phyloP scores from a whole-genome alignment of 2,888 invertebrate genomes.

The Cinara cedri region DNA sequence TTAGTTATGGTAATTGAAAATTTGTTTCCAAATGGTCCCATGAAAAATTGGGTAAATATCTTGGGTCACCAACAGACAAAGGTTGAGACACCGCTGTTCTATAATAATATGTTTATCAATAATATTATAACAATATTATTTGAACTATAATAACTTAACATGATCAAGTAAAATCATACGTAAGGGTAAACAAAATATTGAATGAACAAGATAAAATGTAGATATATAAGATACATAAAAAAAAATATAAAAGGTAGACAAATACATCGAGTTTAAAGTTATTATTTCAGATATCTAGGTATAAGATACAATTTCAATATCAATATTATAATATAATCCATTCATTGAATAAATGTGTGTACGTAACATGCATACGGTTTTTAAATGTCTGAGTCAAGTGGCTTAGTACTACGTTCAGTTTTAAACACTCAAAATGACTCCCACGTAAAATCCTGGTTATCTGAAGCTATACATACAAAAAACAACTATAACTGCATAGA shows the following conservation, averaged over 20 bases:
- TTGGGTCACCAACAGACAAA: too few relatives aligned
- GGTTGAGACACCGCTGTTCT: too few relatives aligned
- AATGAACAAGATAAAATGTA: not conserved
- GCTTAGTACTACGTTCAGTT: not conserved
- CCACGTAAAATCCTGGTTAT: not conserved
- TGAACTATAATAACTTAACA: too few relatives aligned
- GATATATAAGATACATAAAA: not conserved
- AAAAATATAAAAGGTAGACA: not conserved
- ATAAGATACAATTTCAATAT: not conserved
- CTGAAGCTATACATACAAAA: not conserved
- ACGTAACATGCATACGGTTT: not conserved
- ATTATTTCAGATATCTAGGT: too few relatives aligned
- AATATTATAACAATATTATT: too few relatives aligned
- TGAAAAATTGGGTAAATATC: too few relatives aligned
- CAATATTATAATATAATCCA: not conserved
- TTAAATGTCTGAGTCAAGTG: not conserved
- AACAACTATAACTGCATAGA: constrained; percentile 30
- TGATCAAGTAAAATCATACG: not conserved
- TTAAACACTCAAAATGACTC: not conserved
- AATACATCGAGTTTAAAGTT: not conserved
- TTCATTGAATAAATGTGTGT: constrained; percentile 4
- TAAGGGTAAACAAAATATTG: not conserved
- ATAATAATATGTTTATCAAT: too few relatives aligned
- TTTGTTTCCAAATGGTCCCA: too few relatives aligned
- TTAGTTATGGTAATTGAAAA: too few relatives aligned